Percentiles rank a stretch among this genome's conserved stretches.
phyloP scores from a whole-genome alignment of 2,113 vertebrate genomes.

The Penelope pileata region DNA sequence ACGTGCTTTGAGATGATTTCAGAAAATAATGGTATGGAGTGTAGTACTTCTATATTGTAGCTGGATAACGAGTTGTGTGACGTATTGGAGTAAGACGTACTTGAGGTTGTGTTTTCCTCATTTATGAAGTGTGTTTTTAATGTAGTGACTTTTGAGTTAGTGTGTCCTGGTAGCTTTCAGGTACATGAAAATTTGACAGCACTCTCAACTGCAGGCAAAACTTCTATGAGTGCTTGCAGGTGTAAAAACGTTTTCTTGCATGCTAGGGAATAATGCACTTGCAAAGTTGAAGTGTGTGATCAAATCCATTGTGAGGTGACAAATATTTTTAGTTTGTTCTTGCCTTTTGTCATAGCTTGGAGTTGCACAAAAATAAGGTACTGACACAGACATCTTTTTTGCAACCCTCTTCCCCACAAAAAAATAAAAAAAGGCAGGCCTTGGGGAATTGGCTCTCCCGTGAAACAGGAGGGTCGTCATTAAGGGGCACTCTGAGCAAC shows the following conservation, averaged over 20 bases:
- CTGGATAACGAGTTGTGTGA: background rate
- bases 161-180: background rate
- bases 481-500: background rate
- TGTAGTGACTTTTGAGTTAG: background rate
- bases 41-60: background rate
- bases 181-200: background rate
- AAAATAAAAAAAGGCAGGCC: background rate
- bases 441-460: background rate
- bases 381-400: background rate
- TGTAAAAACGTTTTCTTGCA: background rate
- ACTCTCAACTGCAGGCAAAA: background rate
- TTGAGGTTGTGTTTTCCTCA: background rate
- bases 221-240: fast-evolving
- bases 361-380: background rate
- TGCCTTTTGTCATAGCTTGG: background rate
- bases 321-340: background rate
- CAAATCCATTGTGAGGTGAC: background rate
- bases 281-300: background rate
- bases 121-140: background rate
- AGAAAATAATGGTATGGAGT: background rate
- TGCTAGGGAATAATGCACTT: background rate
- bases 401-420: background rate
- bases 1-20: background rate
- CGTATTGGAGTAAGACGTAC: background rate
- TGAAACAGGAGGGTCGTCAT: background rate